Percentiles rank a stretch among this genome's conserved stretches.
phyloP scores from a whole-genome alignment of 2,113 vertebrate species.

The Sceloporus tristichus region DNA sequence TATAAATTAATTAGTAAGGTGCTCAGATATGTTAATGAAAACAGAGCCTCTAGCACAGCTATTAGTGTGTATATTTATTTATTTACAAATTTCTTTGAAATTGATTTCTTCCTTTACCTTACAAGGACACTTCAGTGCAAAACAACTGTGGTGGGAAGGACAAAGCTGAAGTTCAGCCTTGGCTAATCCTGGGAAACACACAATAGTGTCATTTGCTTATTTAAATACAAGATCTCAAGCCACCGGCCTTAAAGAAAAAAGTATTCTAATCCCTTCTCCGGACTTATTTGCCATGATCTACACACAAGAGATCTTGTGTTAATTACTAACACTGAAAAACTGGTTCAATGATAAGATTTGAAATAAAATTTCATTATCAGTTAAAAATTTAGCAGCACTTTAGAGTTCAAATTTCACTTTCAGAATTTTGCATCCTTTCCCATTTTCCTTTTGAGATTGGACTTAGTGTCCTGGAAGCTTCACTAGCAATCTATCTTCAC shows the following conservation, averaged over 20 bases:
- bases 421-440: not conserved
- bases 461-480: not conserved
- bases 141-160: not conserved
- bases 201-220: not conserved
- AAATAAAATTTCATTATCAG: not conserved
- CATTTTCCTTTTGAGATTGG: constrained; percentile 1
- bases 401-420: not conserved
- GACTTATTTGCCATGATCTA: not conserved
- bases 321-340: not conserved
- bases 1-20: constrained; percentile 74
- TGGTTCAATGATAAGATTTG: not conserved
- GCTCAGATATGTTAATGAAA: constrained; percentile 63
- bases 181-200: accelerated
- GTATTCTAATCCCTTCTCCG: not conserved
- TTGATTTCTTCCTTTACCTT: constrained; percentile 16
- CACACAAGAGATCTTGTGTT: not conserved
- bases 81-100: constrained; percentile 36
- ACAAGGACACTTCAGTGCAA: constrained; percentile 3
- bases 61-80: constrained; percentile 23
- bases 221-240: not conserved
- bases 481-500: not conserved
- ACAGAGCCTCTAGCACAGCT: constrained; percentile 37
- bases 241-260: not conserved
- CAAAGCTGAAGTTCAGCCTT: not conserved
- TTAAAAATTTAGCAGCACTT: not conserved